Evolutionary conservation across 1,140 invertebrate genomes (phyloP), one percentile per base, ranked within the genome.

Genomic region (Temnothorax nylanderi): DNA sequence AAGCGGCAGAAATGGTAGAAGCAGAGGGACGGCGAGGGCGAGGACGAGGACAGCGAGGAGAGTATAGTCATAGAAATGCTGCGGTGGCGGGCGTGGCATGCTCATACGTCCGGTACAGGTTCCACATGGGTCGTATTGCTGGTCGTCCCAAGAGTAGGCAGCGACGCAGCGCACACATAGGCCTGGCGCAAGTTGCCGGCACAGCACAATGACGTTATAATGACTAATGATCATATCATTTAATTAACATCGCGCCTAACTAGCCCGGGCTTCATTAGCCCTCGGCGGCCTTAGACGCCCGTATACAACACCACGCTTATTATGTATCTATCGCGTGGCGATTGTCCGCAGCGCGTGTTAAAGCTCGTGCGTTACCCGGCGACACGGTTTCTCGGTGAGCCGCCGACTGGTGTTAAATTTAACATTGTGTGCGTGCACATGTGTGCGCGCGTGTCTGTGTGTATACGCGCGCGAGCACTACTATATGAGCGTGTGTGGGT

Each of bases 211-310:
- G 92, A 94, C 93, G 93, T 92, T 93, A 93, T 93, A 94, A 95
- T 94, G 94, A 95, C 95, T 95, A 95, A 95, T 95, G 94, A 95
- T 95, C 91, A 93, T 95, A 95, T 95, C 94, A 95, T 95, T 95
- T 95, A 95, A 95, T 95, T 95, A 95, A 95, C 94, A 95, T 94
- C 94, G 91, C 93, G 93, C 93, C 92, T 93, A 95, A 94, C 92
- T 93, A 93, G 92, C 91, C 91, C 91, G 90, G 87, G 93, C 93
- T 95, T 94, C 94, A 94, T 95, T 95, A 94, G 94, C 93, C 93
- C 82, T 89, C 88, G 88, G 90, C 91, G 91, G 90, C 91, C 93
- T 92, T 94, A 93, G 92, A 92, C 88, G 92, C 84, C 88, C 88
- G 85, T 65, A 86, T 78, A 89, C 88, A 87, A 91, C 91, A 62